Percentiles rank a stretch among this genome's conserved stretches.
Conservation (phyloP, 1,140 invertebrate genomes). For the Panonychus citri region DNA sequence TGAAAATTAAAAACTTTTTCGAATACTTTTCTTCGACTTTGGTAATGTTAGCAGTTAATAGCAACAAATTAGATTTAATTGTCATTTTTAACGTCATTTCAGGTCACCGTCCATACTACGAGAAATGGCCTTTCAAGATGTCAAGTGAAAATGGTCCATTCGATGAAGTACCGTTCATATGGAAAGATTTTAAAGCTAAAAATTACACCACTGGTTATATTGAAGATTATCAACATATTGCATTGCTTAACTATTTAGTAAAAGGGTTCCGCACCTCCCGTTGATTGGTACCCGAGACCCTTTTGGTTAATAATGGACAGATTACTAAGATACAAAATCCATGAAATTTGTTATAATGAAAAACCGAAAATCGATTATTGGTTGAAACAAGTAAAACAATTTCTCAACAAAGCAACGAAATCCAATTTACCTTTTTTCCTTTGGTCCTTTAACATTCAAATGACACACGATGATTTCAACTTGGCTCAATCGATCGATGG, state of each 20-base stretch:
- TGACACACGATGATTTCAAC: constrained; percentile 12
- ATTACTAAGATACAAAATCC: constrained; percentile 5
- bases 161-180: constrained; percentile 15
- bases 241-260: constrained; percentile 45
- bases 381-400: constrained; percentile 15
- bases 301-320: constrained; percentile 26
- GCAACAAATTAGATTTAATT: too few relatives aligned
- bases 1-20: too few relatives aligned
- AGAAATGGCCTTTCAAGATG: neutral
- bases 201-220: constrained; percentile 51
- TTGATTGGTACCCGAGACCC: constrained; percentile 53
- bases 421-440: constrained; percentile 13
- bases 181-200: constrained; percentile 26
- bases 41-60: too few relatives aligned
- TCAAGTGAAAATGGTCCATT: neutral
- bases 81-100: neutral
- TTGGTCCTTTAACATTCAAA: constrained; percentile 4
- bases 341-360: constrained; percentile 6
- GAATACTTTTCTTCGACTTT: too few relatives aligned
- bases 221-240: constrained; percentile 47
- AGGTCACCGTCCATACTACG: neutral
- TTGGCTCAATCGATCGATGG: constrained; percentile 5
- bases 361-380: constrained; percentile 13
- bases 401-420: constrained; percentile 14
- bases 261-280: constrained; percentile 46